These are phyloP conservation scores for Carcharodon carcharias DNA, from an alignment of 2,797 vertebrate genomes.

Conservation along the genomic window DNA sequence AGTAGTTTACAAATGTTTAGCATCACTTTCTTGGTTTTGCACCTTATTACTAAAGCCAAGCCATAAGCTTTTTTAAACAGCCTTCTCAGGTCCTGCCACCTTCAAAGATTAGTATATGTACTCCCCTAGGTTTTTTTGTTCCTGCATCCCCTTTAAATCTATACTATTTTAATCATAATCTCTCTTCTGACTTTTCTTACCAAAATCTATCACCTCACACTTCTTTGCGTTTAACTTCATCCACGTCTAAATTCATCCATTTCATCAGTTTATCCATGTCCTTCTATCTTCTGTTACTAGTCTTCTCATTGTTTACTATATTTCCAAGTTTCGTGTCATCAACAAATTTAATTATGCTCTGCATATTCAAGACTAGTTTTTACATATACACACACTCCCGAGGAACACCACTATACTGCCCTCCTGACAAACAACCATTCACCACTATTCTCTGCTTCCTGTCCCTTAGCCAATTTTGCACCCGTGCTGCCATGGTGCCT, in stretches of 20 bases:
- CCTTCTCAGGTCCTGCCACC: too few species aligned
- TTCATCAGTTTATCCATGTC: background rate
- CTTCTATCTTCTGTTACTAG: background rate
- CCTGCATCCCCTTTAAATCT: background rate
- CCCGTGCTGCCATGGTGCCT: background rate
- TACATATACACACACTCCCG: background rate
- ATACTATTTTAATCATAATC: background rate
- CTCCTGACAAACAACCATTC: too few species aligned
- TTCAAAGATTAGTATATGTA: too few species aligned
- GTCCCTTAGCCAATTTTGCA: background rate
- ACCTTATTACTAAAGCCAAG: too few species aligned
- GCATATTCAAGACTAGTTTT: background rate
- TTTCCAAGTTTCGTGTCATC: too few species aligned
- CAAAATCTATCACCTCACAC: background rate
- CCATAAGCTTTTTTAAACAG: too few species aligned
- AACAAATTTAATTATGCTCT: background rate
- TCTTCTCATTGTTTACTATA: background rate
- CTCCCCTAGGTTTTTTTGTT: too few species aligned
- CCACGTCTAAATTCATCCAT: too few species aligned
- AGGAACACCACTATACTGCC: background rate
- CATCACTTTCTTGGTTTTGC: too few species aligned
- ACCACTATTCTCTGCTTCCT: too few species aligned
- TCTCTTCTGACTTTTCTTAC: background rate
- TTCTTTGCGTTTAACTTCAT: too few species aligned
- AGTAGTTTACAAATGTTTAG: too few species aligned